phyloP scores from a whole-genome alignment of 2,797 vertebrate genomes.

The Orestias chungarensis region DNA sequence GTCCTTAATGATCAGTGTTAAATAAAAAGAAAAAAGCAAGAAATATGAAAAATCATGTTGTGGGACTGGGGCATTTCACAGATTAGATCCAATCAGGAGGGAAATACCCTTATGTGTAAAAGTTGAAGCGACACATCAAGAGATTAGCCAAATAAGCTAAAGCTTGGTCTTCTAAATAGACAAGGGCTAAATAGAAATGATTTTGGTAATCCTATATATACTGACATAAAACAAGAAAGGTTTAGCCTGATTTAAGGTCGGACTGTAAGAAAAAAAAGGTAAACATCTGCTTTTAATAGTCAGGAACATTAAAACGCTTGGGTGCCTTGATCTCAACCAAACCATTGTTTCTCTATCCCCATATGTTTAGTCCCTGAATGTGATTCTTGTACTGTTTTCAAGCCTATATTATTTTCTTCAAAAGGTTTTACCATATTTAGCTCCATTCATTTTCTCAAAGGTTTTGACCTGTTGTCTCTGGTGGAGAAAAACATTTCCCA shows the following conservation, averaged over 20 bases:
- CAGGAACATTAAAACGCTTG: background rate
- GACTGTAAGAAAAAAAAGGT: background rate
- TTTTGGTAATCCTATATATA: background rate
- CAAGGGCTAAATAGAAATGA: background rate
- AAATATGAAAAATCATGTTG: background rate
- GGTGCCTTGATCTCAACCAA: no score
- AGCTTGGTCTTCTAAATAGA: no score
- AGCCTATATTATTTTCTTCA: no score
- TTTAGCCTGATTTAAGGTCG: background rate
- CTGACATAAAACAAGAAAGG: background rate
- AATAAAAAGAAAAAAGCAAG: background rate
- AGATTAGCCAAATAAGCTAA: background rate
- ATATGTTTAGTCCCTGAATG: no score
- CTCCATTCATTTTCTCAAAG: no score
- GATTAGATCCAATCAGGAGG: background rate
- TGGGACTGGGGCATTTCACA: slow-evolving; percentile 3
- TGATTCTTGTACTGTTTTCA: no score
- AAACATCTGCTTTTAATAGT: background rate
- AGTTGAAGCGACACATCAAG: background rate
- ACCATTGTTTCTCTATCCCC: no score
- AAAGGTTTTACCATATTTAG: no score
- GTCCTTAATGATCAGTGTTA: background rate
- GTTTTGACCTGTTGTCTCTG: background rate
- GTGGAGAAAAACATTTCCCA: background rate
- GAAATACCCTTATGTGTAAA: background rate